These are phyloP conservation scores for Melanchra persicariae DNA, from an alignment of 2,888 invertebrate species.

Conservation along the genomic window DNA sequence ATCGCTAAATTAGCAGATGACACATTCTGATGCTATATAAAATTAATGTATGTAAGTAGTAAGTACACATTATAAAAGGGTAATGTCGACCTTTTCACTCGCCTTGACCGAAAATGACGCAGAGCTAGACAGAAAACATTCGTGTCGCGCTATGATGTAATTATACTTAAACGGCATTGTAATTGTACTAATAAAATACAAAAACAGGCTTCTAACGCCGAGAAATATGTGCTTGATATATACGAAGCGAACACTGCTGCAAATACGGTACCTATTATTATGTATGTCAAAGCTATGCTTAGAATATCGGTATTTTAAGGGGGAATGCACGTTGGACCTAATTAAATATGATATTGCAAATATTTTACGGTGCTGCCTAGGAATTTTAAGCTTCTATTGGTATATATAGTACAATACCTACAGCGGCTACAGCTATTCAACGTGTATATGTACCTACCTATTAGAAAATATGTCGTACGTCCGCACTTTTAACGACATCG, in stretches of 20 bases:
- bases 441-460: neutral
- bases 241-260: conserved; percentile 23
- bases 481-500: neutral
- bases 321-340: conserved; percentile 30
- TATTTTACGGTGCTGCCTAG: conserved; percentile 30
- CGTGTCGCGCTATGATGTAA: conserved; percentile 53
- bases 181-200: conserved; percentile 52
- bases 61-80: conserved; percentile 44
- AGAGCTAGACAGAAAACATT: conserved; percentile 57
- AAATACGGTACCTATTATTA: neutral
- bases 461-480: conserved; percentile 3
- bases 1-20: conserved; percentile 45
- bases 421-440: neutral
- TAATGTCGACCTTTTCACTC: conserved; percentile 53
- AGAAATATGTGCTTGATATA: conserved; percentile 49
- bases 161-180: conserved; percentile 58
- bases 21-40: conserved; percentile 28
- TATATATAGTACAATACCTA: neutral
- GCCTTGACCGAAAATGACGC: conserved; percentile 58
- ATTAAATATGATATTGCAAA: conserved; percentile 43
- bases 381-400: conserved; percentile 28
- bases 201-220: conserved; percentile 39
- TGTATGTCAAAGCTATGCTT: conserved; percentile 37
- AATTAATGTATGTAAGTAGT: conserved; percentile 36
- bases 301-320: conserved; percentile 52